phyloP scores from a whole-genome alignment of 92 coral and sea anemone genomes.

The Actinernus sp. region DNA sequence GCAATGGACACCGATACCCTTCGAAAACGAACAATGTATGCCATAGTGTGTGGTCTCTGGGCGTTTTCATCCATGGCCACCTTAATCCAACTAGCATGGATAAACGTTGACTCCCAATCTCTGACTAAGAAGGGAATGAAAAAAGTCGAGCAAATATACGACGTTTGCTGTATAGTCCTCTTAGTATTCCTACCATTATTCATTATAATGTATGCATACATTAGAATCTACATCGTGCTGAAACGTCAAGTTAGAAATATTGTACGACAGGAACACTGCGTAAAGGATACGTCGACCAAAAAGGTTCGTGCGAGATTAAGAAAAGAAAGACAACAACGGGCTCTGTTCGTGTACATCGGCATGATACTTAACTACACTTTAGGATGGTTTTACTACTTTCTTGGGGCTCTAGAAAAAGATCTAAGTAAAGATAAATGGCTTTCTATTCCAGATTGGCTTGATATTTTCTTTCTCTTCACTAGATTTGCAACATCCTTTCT shows the following conservation, averaged over 20 bases:
- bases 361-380: not conserved
- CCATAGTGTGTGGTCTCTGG: not conserved
- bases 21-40: not conserved
- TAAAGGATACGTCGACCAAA: not conserved
- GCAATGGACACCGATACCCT: not conserved
- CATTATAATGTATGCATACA: not conserved
- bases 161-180: not conserved
- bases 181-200: not conserved
- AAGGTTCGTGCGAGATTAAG: not conserved
- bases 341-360: not conserved
- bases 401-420: not conserved
- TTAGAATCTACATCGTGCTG: not conserved
- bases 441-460: not conserved
- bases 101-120: not conserved
- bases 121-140: not conserved
- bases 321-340: not conserved
- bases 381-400: not conserved
- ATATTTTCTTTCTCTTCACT: not conserved
- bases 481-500: not conserved
- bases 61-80: not conserved
- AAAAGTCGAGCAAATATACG: not conserved
- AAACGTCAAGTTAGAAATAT: not conserved
- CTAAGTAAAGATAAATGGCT: not conserved
- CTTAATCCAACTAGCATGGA: not conserved
- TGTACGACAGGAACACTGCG: not conserved